Conservation (phyloP, 2,113 vertebrate species). For the Thomomys bottae region DNA sequence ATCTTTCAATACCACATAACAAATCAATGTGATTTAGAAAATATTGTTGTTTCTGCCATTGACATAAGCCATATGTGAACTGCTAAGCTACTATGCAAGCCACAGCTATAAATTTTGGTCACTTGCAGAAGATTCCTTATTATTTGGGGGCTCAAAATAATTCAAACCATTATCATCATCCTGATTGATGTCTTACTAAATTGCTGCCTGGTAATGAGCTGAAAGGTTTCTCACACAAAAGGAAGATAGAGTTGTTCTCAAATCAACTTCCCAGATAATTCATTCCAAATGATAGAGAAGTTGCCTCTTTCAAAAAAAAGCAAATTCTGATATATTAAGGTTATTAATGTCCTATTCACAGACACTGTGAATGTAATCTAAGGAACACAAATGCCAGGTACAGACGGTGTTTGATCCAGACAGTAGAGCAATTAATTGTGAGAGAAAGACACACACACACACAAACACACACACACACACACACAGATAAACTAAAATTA, state of each 20-base stretch:
- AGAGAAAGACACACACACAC: background rate
- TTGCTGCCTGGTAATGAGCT: slow-evolving; percentile 73
- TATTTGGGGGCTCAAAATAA: slow-evolving; percentile 75
- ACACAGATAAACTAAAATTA: slow-evolving; percentile 26
- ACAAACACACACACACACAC: no score
- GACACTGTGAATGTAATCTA: slow-evolving; percentile 60
- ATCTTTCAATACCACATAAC: slow-evolving; percentile 89
- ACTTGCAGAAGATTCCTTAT: slow-evolving; percentile 81
- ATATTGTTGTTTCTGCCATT: slow-evolving; percentile 86
- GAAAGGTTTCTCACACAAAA: slow-evolving; percentile 74
- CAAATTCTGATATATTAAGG: slow-evolving; percentile 53
- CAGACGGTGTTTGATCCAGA: slow-evolving; percentile 47
- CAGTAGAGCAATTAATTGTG: slow-evolving; percentile 46
- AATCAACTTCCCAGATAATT: slow-evolving; percentile 64
- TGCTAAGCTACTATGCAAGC: slow-evolving; percentile 87
- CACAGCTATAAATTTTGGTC: slow-evolving; percentile 85
- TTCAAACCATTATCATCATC: slow-evolving; percentile 83
- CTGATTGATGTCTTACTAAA: slow-evolving; percentile 80
- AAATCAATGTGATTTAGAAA: slow-evolving; percentile 89
- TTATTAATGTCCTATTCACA: slow-evolving; percentile 45
- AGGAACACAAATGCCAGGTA: slow-evolving; percentile 14
- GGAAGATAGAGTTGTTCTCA: slow-evolving; percentile 73
- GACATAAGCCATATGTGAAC: slow-evolving; percentile 90
- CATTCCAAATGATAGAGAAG: slow-evolving; percentile 22
- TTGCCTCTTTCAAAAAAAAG: slow-evolving; percentile 53